Conservation (phyloP, 2,888 invertebrate species). For the Brachynemurus nebulosus region DNA sequence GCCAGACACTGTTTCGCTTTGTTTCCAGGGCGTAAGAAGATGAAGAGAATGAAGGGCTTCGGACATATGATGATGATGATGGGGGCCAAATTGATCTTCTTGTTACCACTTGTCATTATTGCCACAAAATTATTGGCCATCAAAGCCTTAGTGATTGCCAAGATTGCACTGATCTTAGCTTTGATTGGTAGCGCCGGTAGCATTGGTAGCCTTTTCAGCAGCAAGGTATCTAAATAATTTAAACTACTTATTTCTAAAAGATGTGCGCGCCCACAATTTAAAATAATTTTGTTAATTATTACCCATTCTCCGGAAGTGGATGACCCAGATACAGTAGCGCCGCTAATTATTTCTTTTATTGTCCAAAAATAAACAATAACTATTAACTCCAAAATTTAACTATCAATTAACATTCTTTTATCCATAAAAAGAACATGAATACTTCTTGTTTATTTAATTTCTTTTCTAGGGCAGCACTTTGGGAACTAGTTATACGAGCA, state of each 20-base stretch:
- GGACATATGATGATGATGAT: constrained; percentile 52
- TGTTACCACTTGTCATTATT: constrained; percentile 55
- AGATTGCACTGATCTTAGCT: constrained; percentile 61
- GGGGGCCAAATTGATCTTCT: constrained; percentile 55
- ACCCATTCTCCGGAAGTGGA: neutral
- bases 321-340: too few species aligned
- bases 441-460: too few species aligned
- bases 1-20: too few species aligned
- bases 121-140: constrained; percentile 56
- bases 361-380: too few species aligned
- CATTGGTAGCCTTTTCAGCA: constrained; percentile 25
- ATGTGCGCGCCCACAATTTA: too few species aligned
- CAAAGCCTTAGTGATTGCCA: constrained; percentile 65
- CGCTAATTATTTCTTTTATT: too few species aligned
- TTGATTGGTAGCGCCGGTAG: constrained; percentile 50
- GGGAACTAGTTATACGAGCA: constrained; percentile 17
- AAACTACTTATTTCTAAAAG: constrained; percentile 1
- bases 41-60: constrained; percentile 56
- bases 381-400: too few species aligned
- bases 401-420: too few species aligned
- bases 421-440: too few species aligned
- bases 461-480: constrained; percentile 3
- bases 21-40: constrained; percentile 53
- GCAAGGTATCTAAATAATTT: constrained; percentile 16
- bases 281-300: neutral